Base-by-base conservation (phyloP, 2,888 invertebrate genomes). In the Melitaea athalia region DNA sequence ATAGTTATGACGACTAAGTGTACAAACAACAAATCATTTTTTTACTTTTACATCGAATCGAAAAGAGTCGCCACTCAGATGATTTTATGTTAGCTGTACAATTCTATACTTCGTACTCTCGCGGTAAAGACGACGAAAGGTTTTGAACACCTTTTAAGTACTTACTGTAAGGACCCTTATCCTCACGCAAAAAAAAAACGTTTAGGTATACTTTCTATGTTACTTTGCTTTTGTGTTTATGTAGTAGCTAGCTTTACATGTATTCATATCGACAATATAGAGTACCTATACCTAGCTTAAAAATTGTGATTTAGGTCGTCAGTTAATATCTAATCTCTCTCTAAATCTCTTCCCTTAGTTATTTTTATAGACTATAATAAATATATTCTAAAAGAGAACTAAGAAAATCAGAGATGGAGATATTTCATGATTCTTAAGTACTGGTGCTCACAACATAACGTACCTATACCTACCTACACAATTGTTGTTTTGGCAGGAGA, bases 51-150 rank as follows among this genome's bases (percentile, higher is more conserved):
- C 43, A 73, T 59, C 80, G 79, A 77, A 79, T 74, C 83, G 84
- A 87, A 89, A 87, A 89, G 89, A 90, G 91, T 91, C 86, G 79
- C 81, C 83, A 77, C 89, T 91, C 79, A 79, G 80, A 76, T 69
- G 74, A 38, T 8, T 38, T 38, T 38, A 8, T 38, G 81, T 87
- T 86, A 77, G 81, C 84, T 76, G 85, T 85, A 83, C 83, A 85
- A 85, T 81, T 81, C 85, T 87, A 86, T 88, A 91, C 89, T 90
- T 90, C 79, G 77, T 77, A 73, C 78, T 77, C 78, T 78, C 77
- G 78, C 73, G 76, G 76, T 63, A 72, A 42, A 73, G 74, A 75
- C 75, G 77, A 80, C 80, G 79, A 81, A 78, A 75, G 75, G 71
- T 69, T 63, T 67, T 52, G 71, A 11, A 64, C 67, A 71, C 64